A percentile compares a stretch with the other conserved stretches of the same genome.
Conservation (phyloP, 2,797 vertebrate species). For the Darevskia nairensis region DNA sequence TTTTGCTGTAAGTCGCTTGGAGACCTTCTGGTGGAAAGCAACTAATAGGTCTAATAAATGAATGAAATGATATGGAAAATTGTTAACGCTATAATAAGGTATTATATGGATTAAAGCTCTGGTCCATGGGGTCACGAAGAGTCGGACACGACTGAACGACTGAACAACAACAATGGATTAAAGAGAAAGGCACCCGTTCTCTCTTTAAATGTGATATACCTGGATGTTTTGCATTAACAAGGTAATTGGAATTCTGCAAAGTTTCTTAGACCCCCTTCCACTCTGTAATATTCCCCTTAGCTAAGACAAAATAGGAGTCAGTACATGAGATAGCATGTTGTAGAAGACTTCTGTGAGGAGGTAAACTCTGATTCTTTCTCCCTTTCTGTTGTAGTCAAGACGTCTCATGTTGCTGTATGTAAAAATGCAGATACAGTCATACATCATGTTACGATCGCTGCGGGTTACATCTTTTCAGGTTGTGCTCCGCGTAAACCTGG, state of each 20-base stretch:
- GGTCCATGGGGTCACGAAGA: too few relatives aligned
- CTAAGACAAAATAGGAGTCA: neutral
- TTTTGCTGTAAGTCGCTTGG: too few relatives aligned
- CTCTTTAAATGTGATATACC: neutral
- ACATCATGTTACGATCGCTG: too few relatives aligned
- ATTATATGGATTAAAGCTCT: neutral
- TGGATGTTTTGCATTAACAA: neutral
- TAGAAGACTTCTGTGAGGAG: neutral
- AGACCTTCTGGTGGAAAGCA: too few relatives aligned
- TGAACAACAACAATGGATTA: too few relatives aligned
- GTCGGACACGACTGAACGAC: too few relatives aligned
- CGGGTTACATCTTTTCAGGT: too few relatives aligned
- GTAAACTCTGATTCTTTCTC: neutral
- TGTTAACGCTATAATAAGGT: neutral
- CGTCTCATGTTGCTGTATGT: neutral
- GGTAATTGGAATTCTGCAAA: neutral
- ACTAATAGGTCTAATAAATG: too few relatives aligned
- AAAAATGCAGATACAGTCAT: neutral
- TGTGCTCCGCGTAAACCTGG: too few relatives aligned
- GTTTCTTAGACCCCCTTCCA: neutral
- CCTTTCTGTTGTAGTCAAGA: too few relatives aligned
- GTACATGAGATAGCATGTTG: neutral
- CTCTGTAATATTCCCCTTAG: neutral
- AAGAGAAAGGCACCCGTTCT: neutral
- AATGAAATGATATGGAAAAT: too few relatives aligned